These are phyloP conservation scores for Crotalus helleri DNA, from an alignment of 2,113 vertebrate genomes.

Conservation along the genomic window DNA sequence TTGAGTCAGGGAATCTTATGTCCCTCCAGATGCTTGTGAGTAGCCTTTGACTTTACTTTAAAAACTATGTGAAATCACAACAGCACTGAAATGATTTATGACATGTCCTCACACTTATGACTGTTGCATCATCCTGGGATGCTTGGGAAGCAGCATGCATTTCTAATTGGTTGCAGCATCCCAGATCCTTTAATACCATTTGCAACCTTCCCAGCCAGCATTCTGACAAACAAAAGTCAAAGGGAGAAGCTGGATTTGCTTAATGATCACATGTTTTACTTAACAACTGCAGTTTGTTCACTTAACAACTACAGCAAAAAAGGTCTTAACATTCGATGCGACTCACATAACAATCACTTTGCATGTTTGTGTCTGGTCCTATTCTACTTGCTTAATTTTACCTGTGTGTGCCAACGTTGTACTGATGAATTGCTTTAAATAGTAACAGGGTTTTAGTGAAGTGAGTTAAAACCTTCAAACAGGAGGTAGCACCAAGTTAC, in stretches of 20 bases:
- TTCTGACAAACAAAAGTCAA: neutral
- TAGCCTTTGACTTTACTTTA: neutral
- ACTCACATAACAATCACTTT: neutral
- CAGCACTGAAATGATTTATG: neutral
- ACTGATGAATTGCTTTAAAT: neutral
- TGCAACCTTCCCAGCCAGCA: neutral
- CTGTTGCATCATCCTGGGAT: neutral
- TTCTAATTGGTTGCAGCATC: neutral
- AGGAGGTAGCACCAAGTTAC: neutral
- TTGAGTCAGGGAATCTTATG: neutral
- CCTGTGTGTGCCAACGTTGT: neutral
- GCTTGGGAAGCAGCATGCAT: neutral
- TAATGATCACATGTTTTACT: neutral
- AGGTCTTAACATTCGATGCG: neutral
- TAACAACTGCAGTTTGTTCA: neutral
- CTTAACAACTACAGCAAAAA: neutral
- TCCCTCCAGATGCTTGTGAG: neutral
- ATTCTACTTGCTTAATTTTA: neutral
- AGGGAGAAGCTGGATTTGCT: neutral
- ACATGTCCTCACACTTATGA: neutral
- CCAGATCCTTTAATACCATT: neutral
- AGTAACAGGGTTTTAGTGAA: neutral
- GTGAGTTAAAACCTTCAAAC: neutral
- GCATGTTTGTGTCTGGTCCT: neutral
- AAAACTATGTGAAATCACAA: neutral